Percentiles rank a stretch among this genome's conserved stretches.
These are phyloP conservation scores for Temnothorax nylanderi DNA, from an alignment of 1,140 invertebrate species.

Conservation along the genomic window DNA sequence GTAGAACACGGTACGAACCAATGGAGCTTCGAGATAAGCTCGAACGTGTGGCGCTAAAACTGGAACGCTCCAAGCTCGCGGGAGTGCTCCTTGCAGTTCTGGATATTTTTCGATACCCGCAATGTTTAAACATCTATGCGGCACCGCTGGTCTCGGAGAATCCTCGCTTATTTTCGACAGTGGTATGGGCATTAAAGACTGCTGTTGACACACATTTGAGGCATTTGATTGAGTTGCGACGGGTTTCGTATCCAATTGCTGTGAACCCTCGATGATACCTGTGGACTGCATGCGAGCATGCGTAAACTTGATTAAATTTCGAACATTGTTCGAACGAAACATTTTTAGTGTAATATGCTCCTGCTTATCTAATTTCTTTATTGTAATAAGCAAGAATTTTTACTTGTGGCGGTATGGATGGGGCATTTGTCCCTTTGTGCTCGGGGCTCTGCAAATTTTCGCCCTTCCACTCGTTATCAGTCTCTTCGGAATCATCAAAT, in stretches of 20 bases:
- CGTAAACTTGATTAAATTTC: conserved; percentile 31
- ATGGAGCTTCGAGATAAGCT: conserved; percentile 87
- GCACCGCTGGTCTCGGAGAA: conserved; percentile 79
- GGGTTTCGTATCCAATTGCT: conserved; percentile 72
- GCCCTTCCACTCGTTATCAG: conserved; percentile 96
- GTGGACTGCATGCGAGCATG: conserved; percentile 71
- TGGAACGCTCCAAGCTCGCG: conserved; percentile 92
- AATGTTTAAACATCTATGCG: conserved; percentile 88
- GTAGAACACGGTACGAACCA: conserved; percentile 79
- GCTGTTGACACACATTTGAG: conserved; percentile 72
- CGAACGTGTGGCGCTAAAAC: conserved; percentile 85
- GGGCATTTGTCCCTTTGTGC: conserved; percentile 84
- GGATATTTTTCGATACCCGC: conserved; percentile 90
- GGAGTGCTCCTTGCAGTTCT: conserved; percentile 88
- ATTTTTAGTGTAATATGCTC: neutral
- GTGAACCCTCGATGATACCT: conserved; percentile 71
- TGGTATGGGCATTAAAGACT: conserved; percentile 80
- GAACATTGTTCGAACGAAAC: neutral
- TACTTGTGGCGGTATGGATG: conserved; percentile 80
- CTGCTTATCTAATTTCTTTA: neutral
- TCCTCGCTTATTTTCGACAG: conserved; percentile 88
- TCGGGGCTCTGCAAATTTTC: conserved; percentile 91
- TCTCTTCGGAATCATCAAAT: conserved; percentile 97
- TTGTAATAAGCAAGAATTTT: conserved; percentile 5
- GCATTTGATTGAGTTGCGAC: conserved; percentile 69